Evolutionary conservation across 2,797 vertebrate genomes (phyloP).

Genomic region (Artibeus lituratus): DNA sequence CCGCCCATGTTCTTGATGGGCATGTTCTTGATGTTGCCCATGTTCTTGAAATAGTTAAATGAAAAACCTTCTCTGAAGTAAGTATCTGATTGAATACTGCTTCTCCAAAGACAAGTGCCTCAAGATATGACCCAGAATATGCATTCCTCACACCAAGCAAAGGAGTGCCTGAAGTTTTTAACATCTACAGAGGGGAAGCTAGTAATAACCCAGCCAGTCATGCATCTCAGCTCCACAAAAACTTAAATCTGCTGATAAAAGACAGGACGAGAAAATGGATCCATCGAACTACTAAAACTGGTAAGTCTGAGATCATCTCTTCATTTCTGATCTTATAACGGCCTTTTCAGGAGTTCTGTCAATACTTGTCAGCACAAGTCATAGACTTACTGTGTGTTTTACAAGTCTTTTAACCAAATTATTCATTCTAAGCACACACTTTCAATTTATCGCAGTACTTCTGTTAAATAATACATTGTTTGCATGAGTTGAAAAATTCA

Average conservation of each 20-base stretch:
- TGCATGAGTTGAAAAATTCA: background rate
- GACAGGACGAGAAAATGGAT: background rate
- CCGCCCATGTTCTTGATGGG: background rate
- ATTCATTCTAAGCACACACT: background rate
- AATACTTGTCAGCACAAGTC: background rate
- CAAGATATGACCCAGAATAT: background rate
- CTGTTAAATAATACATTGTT: slow-evolving; percentile 10
- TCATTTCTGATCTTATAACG: background rate
- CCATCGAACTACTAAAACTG: background rate
- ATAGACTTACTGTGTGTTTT: background rate
- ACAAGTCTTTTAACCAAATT: background rate
- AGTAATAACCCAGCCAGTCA: background rate
- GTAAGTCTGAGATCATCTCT: background rate
- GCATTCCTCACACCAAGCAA: background rate
- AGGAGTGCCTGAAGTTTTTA: background rate
- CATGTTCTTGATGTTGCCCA: background rate
- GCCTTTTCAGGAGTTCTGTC: background rate
- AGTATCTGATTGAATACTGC: background rate
- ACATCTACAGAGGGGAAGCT: background rate
- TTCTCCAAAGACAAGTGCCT: background rate
- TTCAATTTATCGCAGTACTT: background rate
- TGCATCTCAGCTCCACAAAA: background rate
- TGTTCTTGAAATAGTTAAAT: slow-evolving; percentile 8
- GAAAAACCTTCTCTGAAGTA: slow-evolving; percentile 9
- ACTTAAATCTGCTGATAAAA: background rate